Evolutionary conservation across 2,888 invertebrate genomes (phyloP).

Genomic region (Ormia ochracea): DNA sequence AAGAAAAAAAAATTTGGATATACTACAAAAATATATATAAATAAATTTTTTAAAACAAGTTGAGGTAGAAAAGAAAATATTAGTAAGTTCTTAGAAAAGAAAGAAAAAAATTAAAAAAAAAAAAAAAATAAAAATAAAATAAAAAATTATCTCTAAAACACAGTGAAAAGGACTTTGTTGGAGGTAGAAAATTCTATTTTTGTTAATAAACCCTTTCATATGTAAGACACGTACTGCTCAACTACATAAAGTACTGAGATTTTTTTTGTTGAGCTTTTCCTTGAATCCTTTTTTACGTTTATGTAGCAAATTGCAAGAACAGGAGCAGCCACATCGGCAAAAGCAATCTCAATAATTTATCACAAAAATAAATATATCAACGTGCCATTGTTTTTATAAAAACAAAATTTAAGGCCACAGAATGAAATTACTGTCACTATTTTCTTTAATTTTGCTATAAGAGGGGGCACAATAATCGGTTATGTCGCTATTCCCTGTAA

Average conservation of each 20-base stretch:
- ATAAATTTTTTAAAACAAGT: constrained; percentile 45
- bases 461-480: no score
- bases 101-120: constrained; percentile 6
- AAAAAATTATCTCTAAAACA: not conserved
- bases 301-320: constrained; percentile 3
- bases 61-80: constrained; percentile 37
- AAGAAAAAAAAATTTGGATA: constrained; percentile 16
- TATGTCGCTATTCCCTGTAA: no score
- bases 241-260: constrained; percentile 59
- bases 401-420: not conserved
- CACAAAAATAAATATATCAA: constrained; percentile 65
- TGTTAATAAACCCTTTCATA: constrained; percentile 51
- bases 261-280: constrained; percentile 18
- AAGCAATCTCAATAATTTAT: constrained; percentile 69
- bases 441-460: not conserved
- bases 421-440: not conserved
- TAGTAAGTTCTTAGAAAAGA: constrained; percentile 2
- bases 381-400: constrained; percentile 21
- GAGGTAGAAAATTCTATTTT: constrained; percentile 2
- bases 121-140: no score
- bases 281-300: not conserved
- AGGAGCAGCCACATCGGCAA: constrained; percentile 16
- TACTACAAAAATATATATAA: constrained; percentile 17
- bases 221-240: constrained; percentile 59
- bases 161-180: not conserved